Evolutionary conservation across 2,888 invertebrate genomes (phyloP).

Genomic region (Lasioglossum pauxillum): DNA sequence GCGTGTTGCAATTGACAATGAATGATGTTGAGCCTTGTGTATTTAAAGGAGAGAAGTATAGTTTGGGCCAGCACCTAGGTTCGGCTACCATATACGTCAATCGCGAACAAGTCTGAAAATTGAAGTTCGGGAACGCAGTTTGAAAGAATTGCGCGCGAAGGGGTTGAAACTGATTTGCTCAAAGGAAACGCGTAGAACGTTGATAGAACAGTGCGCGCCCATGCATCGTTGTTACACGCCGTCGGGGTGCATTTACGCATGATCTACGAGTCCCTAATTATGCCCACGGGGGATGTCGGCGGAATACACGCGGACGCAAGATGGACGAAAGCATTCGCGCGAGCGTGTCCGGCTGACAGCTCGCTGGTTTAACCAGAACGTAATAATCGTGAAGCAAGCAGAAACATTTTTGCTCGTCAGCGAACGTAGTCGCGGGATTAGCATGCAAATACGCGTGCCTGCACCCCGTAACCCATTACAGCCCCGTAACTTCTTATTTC

Average conservation of each 20-base stretch:
- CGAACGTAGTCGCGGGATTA: conserved; percentile 8
- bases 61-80: no score
- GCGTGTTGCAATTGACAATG: background rate
- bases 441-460: conserved; percentile 20
- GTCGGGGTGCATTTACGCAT: conserved; percentile 32
- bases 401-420: conserved; percentile 21
- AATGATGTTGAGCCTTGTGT: no score
- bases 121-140: background rate
- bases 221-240: conserved; percentile 40
- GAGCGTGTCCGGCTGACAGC: conserved; percentile 38
- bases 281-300: conserved; percentile 12
- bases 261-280: conserved; percentile 58
- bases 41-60: no score
- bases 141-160: background rate
- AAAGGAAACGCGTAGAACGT: background rate
- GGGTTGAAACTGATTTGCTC: conserved; percentile 3
- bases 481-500: conserved; percentile 27
- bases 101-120: background rate
- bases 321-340: conserved; percentile 22
- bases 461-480: conserved; percentile 13
- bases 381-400: conserved; percentile 51
- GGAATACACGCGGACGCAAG: conserved; percentile 32
- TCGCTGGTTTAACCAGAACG: conserved; percentile 34
- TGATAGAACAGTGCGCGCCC: conserved; percentile 5
- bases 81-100: background rate